These are phyloP conservation scores for Eulemur rufifrons DNA, from an alignment of 2,113 vertebrate genomes.

Conservation along the genomic window DNA sequence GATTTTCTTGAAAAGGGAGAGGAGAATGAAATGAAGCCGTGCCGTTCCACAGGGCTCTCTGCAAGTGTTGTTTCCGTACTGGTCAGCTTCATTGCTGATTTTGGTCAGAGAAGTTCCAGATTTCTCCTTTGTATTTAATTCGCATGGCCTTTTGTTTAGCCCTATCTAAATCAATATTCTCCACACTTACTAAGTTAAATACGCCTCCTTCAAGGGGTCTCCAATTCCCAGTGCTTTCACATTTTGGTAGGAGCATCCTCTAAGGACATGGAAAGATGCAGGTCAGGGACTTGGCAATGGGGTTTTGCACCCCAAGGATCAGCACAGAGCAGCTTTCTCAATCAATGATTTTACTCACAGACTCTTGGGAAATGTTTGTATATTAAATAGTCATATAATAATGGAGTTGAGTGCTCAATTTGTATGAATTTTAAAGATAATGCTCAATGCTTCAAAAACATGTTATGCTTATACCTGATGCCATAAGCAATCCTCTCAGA, in stretches of 20 bases:
- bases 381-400: neutral
- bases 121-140: neutral
- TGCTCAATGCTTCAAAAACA: neutral
- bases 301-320: neutral
- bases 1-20: neutral
- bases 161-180: neutral
- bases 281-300: neutral
- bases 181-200: fast-evolving
- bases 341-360: neutral
- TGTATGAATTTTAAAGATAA: neutral
- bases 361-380: neutral
- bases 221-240: neutral
- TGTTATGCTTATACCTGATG: neutral
- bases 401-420: neutral
- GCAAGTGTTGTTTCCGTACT: neutral
- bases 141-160: neutral
- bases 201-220: neutral
- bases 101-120: neutral
- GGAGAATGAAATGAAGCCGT: neutral
- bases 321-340: neutral
- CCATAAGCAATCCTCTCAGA: too few species aligned
- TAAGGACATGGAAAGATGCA: fast-evolving
- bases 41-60: neutral
- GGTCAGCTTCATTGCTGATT: neutral
- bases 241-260: neutral